Evolutionary conservation across 2,113 vertebrate genomes (phyloP).

Genomic region (Oenanthe melanoleuca): DNA sequence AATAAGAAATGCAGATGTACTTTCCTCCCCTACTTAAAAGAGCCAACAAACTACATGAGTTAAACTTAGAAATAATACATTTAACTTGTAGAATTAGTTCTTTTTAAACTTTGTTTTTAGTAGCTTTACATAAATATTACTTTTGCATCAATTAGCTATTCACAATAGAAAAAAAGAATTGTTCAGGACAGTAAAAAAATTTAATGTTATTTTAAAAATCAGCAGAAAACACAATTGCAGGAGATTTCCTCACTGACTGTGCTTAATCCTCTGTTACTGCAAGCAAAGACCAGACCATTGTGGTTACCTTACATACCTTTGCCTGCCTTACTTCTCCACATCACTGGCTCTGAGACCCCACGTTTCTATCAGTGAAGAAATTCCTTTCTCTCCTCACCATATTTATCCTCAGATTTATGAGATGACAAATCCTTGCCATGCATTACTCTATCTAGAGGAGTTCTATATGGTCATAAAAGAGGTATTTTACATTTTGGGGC

Average conservation of each 20-base stretch:
- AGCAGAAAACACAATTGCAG: not conserved
- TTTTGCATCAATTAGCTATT: not conserved
- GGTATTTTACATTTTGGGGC: not conserved
- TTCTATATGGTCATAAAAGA: not conserved
- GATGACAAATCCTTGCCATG: not conserved
- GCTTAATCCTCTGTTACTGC: not conserved
- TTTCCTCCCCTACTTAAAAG: not conserved
- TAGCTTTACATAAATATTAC: not conserved
- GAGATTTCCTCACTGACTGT: not conserved
- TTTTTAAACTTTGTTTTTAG: not conserved
- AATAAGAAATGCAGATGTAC: not conserved
- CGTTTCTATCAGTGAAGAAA: not conserved
- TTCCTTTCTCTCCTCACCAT: not conserved
- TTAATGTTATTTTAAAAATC: not conserved
- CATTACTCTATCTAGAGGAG: not conserved
- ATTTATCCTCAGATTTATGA: not conserved
- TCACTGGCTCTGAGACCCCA: not conserved
- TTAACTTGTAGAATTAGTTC: not conserved
- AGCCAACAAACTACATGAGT: not conserved
- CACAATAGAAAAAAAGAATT: not conserved
- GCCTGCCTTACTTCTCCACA: not conserved
- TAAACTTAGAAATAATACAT: not conserved
- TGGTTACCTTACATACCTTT: not conserved
- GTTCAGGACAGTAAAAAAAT: not conserved
- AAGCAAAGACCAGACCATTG: not conserved